phyloP scores from a whole-genome alignment of 2,113 vertebrate genomes.

The Chaenocephalus aceratus region DNA sequence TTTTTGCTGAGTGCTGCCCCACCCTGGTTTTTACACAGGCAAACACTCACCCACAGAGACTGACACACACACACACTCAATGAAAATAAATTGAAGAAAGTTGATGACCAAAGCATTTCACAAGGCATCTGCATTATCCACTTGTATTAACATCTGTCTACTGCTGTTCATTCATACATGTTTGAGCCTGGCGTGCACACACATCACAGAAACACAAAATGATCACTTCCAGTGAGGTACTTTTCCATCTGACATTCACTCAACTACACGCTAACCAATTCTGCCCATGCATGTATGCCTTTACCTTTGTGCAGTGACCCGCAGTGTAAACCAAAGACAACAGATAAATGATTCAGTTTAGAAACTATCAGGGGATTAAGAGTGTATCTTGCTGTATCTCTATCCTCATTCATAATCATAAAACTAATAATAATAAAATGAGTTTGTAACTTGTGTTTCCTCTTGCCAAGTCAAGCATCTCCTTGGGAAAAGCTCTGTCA shows the following conservation, averaged over 20 bases:
- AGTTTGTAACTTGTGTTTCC: neutral
- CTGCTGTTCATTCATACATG: neutral
- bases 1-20: slow-evolving; percentile 18
- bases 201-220: neutral
- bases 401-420: neutral
- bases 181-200: neutral
- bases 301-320: neutral
- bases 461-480: neutral
- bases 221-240: neutral
- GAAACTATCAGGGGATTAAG: neutral
- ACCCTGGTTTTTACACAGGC: slow-evolving; percentile 29
- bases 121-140: neutral
- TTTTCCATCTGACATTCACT: neutral
- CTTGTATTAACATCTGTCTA: neutral
- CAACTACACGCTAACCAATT: neutral
- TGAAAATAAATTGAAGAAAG: neutral
- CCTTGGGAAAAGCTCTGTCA: neutral
- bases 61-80: slow-evolving; percentile 1
- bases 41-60: neutral
- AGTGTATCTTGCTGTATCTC: neutral
- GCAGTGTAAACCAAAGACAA: neutral
- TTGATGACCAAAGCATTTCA: neutral
- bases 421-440: neutral
- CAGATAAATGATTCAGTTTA: neutral
- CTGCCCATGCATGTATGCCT: neutral